Conservation (phyloP, 2,888 invertebrate species). For the Cacoxenus indagator region DNA sequence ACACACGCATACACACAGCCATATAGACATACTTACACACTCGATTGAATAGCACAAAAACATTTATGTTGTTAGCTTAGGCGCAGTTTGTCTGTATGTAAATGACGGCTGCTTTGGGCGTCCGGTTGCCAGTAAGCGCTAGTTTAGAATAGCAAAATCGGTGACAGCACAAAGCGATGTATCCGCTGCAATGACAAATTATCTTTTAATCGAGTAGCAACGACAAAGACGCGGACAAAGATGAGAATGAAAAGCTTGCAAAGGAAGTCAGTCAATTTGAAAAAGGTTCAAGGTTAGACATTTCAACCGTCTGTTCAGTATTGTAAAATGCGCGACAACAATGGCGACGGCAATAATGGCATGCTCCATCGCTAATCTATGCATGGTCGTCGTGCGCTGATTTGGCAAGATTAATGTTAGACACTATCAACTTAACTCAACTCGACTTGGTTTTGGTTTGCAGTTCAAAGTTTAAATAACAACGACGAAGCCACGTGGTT, state of each 20-base stretch:
- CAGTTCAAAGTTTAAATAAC: constrained; percentile 13
- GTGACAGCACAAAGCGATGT: neutral
- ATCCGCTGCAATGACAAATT: constrained; percentile 56
- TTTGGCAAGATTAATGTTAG: constrained; percentile 17
- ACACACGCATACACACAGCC: constrained; percentile 10
- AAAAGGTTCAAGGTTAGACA: constrained; percentile 17
- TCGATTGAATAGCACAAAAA: neutral
- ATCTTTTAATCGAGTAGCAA: constrained; percentile 54
- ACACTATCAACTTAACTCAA: neutral
- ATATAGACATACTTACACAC: constrained; percentile 6
- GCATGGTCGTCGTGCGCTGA: neutral
- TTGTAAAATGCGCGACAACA: neutral
- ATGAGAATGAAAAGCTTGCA: too few relatives aligned
- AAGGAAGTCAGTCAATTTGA: neutral
- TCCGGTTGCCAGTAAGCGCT: too few relatives aligned
- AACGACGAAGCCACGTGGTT: neutral
- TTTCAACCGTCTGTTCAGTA: neutral
- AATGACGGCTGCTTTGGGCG: neutral
- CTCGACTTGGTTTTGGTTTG: too few relatives aligned
- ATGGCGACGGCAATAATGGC: neutral
- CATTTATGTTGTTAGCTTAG: constrained; percentile 42
- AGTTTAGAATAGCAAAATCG: neutral
- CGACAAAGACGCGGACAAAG: too few relatives aligned
- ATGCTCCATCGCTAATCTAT: neutral
- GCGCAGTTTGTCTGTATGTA: constrained; percentile 16